Evolutionary conservation across 2,888 invertebrate species (phyloP).

Genomic region (Odontothrips loti): DNA sequence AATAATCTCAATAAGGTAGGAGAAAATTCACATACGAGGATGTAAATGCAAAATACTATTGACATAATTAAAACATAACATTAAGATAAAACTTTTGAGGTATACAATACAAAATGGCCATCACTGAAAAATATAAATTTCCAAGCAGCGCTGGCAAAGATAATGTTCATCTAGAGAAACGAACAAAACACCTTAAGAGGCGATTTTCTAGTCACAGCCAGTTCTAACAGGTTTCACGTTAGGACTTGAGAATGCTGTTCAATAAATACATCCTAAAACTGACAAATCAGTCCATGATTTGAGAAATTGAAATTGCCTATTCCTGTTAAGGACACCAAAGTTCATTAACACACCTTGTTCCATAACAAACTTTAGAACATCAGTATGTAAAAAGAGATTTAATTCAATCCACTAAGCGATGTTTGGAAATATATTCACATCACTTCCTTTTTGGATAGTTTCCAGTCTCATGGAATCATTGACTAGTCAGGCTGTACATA

Average conservation of each 20-base stretch:
- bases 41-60: background rate
- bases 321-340: too few relatives aligned
- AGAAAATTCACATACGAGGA: background rate
- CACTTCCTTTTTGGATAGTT: too few relatives aligned
- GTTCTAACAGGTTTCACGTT: background rate
- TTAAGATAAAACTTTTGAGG: background rate
- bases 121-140: background rate
- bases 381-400: too few relatives aligned
- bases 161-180: background rate
- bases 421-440: too few relatives aligned
- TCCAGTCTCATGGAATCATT: too few relatives aligned
- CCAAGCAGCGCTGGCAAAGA: background rate
- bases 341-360: background rate
- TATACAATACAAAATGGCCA: background rate
- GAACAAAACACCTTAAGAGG: background rate
- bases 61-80: background rate
- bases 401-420: too few relatives aligned
- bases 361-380: background rate
- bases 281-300: background rate
- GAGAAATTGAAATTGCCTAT: too few relatives aligned
- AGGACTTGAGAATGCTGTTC: background rate
- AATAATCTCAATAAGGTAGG: background rate
- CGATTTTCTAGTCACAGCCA: conserved; percentile 13
- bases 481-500: too few relatives aligned
- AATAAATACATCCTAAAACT: background rate